Evolutionary conservation across 1,140 invertebrate species (phyloP), one percentile per base, ranked within the genome.

Genomic region (Aphis craccivora): DNA sequence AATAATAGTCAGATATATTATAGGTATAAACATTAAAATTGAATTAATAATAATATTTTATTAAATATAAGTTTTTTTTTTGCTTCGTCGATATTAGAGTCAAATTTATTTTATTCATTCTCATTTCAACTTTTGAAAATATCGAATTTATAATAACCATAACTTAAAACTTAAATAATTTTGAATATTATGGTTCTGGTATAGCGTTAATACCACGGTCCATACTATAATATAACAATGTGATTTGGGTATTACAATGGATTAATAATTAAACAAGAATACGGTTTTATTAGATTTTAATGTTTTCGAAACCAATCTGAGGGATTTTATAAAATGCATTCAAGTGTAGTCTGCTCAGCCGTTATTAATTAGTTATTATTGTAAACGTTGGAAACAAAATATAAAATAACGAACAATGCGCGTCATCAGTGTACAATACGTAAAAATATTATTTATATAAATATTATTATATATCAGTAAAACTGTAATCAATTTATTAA

Each of bases 351-450:
- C 43, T 87, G 25, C 23, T 45, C 25, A 45, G 11, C 14, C 22
- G 37, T 86, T 25, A 86, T 86, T 86, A 86, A 86, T 86, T 86
- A 86, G 23, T 40, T 40, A 86, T 86, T 40, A 86, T 86, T 76
- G 37, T 76, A 86, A 40, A 86, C 3, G 37, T 43, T 86, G 83
- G 37, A 25, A 86, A 43, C 23, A 43, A 40, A 86, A 86, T 40
- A 86, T 86, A 86, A 40, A 86, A 86, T 86, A 86, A 86, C 83
- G 83, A 86, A 86, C 37, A 86, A 86, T 86, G 37, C 40, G 23
- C 37, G 60, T 76, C 60, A 76, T 76, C 60, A 76, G 60, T 76
- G 30, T n/a, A 76, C 60, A n/a, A 76, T 35, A 76, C 30, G 60
- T 76, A 76, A 76, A 76, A 76, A 76, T 76, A 76, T 76, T 76